Evolutionary conservation across 2,113 vertebrate genomes (phyloP), one percentile per base, ranked within the genome.

Genomic region (Nanger granti): DNA sequence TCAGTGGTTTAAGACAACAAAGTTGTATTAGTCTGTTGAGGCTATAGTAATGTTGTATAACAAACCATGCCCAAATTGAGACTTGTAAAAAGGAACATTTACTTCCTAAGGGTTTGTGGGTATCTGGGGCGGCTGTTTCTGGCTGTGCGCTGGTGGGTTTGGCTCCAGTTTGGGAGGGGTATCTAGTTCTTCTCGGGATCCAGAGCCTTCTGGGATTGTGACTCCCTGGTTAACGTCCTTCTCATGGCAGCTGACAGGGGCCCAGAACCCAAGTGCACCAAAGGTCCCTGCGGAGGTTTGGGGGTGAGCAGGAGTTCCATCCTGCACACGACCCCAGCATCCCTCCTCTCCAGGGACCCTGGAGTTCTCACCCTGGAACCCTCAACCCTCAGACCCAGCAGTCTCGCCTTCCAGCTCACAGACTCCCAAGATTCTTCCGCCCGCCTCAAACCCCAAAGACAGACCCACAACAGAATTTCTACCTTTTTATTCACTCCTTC

Each of bases 401-500:
- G 41, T 76, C 57, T 17, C 84, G n/a, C 18, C 24, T 87, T 80
- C 12, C 69, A 89, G 55, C 57, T 82, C 34, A 82, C n/a, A 54
- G 62, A 62, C 37, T 59, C 47, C n/a, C 57, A 92, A 86, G 47
- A 20, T 79, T 69, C 47, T 8, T 22, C n/a, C 66, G 13, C 10
- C 28, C 22, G 13, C 28, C 37, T 93, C 18, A 49, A 14, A 8
- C 41, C 79, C 47, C 13, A 94, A 97, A 94, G n/a, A 97, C 31
- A 95, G 60, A 84, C 89, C 62, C 15, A 28, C n/a, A 54, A n/a
- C 17, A n/a, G 31, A 4, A 94, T 89, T 93, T 96, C 69, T 85
- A 85, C 9, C 69, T 29, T 87, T 98, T 97, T 97, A 98, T 97
- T 97, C 54, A 60, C 62, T 86, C 59, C 34, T 86, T 26, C 7